These are phyloP conservation scores for Leucania comma DNA, from an alignment of 2,888 invertebrate species.

Conservation along the genomic window DNA sequence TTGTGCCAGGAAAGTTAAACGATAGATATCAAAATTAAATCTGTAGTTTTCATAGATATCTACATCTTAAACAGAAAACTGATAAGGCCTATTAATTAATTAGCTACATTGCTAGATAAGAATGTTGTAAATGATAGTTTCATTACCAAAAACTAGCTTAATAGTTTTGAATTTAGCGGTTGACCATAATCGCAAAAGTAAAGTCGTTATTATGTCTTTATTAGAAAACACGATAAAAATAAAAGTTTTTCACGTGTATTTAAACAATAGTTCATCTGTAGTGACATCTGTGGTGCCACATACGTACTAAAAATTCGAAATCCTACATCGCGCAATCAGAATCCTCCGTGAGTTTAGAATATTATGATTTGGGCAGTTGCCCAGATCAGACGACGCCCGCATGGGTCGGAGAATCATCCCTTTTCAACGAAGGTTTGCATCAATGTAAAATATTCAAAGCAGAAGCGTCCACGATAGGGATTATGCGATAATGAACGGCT, in stretches of 20 bases:
- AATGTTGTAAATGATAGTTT: too few relatives aligned
- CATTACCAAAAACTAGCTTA: background rate
- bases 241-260: background rate
- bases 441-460: background rate
- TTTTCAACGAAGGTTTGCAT: too few relatives aligned
- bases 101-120: background rate
- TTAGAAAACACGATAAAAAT: background rate
- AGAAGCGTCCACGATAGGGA: background rate
- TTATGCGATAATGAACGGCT: constrained; percentile 8
- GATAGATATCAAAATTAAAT: background rate
- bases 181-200: background rate
- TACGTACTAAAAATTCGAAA: too few relatives aligned
- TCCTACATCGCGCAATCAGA: too few relatives aligned
- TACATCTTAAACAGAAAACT: too few relatives aligned
- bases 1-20: background rate
- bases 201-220: background rate
- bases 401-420: too few relatives aligned
- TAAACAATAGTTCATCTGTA: background rate
- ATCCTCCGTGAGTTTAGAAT: too few relatives aligned
- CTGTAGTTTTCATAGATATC: background rate
- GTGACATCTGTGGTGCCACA: too few relatives aligned
- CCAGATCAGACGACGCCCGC: too few relatives aligned
- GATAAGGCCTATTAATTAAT: background rate
- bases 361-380: too few relatives aligned
- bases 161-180: background rate